Conservation (phyloP, 2,797 vertebrate species). For the Pangasius djambal region DNA sequence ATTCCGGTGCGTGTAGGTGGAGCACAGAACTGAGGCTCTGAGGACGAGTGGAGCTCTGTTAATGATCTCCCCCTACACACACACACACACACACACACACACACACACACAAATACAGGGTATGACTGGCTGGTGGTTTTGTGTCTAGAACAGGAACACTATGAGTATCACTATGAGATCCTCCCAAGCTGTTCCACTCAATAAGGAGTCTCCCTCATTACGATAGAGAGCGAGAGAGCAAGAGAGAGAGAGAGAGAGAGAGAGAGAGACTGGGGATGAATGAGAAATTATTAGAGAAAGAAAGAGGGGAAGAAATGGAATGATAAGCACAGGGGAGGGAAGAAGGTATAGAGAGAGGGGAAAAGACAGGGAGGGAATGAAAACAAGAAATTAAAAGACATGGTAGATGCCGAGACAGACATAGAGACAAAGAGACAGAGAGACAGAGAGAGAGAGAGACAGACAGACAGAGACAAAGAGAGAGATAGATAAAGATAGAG, state of each 20-base stretch:
- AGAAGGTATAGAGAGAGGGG: background rate
- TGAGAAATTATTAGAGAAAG: background rate
- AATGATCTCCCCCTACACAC: slow-evolving; percentile 54
- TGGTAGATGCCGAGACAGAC: background rate
- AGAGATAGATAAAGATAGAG: background rate
- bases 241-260: slow-evolving; percentile 6
- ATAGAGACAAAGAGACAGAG: background rate
- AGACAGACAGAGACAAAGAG: background rate
- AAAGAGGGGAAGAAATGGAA: background rate
- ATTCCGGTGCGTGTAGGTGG: slow-evolving; percentile 67
- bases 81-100: slow-evolving; percentile 24
- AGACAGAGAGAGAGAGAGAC: background rate
- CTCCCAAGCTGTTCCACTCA: slow-evolving; percentile 4
- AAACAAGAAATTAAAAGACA: background rate
- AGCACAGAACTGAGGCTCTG: slow-evolving; percentile 53
- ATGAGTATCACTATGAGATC: slow-evolving; percentile 26
- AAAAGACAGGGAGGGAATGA: background rate
- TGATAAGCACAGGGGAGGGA: background rate
- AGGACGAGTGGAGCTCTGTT: slow-evolving; percentile 60
- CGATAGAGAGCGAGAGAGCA: background rate
- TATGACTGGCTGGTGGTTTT: slow-evolving; percentile 24
- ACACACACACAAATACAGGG: slow-evolving; percentile 29
- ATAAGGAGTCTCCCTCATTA: slow-evolving; percentile 17
- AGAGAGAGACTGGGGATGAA: background rate
- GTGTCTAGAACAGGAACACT: slow-evolving; percentile 12